Base-by-base conservation (phyloP, 2,888 invertebrate genomes). In the Eupithecia exiguata region DNA sequence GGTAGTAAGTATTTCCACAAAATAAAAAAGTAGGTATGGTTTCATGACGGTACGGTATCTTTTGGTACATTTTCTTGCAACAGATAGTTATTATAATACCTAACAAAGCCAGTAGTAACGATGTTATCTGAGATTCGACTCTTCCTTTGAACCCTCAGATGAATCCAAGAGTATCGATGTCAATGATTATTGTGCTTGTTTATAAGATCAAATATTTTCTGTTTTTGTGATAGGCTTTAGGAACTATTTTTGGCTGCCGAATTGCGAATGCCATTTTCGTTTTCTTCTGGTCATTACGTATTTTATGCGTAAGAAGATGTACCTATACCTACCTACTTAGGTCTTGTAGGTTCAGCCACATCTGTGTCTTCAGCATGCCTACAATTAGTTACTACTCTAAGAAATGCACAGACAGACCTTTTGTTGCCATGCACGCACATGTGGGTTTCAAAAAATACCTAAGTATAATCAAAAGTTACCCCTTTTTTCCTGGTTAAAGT, bases 151-250 rank as follows among this genome's bases (percentile, higher is more conserved):
- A 71, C 38, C 38, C 10, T n/a, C 38, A 25, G 40, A 40, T 12
- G 7, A 2, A 69, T 38, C 43, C 69, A 74, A 69, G 35, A 30
- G 62, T 74, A 74, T 74, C 67, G 40, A 74, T 74, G n/a, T 66
- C 71, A 66, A 63, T 61, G 53, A 69, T 69, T 71, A 71, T 71
- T 62, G 30, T 62, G 74, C 74, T 71, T 68, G 66, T 69, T 67
- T 61, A 16, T 1, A 35, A 65, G 63, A 74, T 69, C 74, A 74
- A 74, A 69, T 49, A 58, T 65, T 74, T 71, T 69, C 43, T 1
- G 3, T 21, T 38, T 66, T 16, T 66, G n/a, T 14, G 6, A 65
- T 18, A n/a, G 65, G n/a, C n/a, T 65, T 62, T 30, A 5, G 7
- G 18, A 38, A 65, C 65, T 65, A 65, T 38, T 61, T 53, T 35